phyloP scores from a whole-genome alignment of 2,113 vertebrate genomes.

The Hippolais icterina region DNA sequence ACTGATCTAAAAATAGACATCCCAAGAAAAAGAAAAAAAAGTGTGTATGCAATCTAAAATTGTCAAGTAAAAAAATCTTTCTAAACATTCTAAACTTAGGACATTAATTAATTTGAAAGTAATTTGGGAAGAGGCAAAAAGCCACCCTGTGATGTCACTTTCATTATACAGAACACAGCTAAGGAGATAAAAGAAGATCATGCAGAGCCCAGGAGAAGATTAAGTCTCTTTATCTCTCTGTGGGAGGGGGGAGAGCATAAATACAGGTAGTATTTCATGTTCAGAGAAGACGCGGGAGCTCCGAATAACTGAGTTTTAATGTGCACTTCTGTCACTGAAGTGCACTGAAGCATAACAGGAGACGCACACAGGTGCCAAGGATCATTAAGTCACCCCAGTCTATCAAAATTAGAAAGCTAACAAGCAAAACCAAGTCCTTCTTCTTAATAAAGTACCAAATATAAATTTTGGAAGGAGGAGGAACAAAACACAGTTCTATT shows the following conservation, averaged over 20 bases:
- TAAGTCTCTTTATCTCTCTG: slow-evolving; percentile 46
- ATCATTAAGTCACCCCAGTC: neutral
- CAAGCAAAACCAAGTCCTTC: neutral
- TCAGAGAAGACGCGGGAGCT: neutral
- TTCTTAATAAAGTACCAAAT: neutral
- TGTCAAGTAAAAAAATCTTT: slow-evolving; percentile 40
- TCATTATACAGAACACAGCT: slow-evolving; percentile 9
- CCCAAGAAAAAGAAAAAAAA: slow-evolving; percentile 56
- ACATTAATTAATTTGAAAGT: slow-evolving; percentile 68
- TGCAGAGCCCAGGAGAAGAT: slow-evolving; percentile 41
- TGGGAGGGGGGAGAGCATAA: neutral
- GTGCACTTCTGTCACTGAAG: neutral
- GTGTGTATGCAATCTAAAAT: slow-evolving; percentile 35
- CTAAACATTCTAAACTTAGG: slow-evolving; percentile 36
- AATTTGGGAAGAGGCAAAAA: slow-evolving; percentile 18
- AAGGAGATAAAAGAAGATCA: slow-evolving; percentile 65
- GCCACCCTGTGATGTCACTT: slow-evolving; percentile 14
- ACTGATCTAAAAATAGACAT: slow-evolving; percentile 73
- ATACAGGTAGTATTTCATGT: neutral
- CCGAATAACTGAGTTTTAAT: neutral
- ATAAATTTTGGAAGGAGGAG: neutral
- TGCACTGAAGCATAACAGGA: neutral
- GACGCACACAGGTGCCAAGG: neutral
- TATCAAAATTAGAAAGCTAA: neutral
- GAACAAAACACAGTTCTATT: neutral